These are phyloP conservation scores for Cryptoprocta ferox DNA, from an alignment of 2,797 vertebrate genomes.

Conservation along the genomic window DNA sequence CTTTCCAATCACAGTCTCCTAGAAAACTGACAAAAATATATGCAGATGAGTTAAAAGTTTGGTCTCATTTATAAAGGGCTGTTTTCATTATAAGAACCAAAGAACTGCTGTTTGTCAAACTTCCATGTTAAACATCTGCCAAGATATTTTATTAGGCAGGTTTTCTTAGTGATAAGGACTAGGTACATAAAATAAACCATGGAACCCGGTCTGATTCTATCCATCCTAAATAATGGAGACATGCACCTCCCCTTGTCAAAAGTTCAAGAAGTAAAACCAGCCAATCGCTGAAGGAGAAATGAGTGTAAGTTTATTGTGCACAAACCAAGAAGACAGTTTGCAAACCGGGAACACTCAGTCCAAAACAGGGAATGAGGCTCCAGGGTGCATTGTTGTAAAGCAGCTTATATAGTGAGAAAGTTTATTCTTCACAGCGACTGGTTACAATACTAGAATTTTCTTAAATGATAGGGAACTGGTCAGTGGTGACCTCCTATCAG, in stretches of 20 bases:
- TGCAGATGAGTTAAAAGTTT: slow-evolving; percentile 62
- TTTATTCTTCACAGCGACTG: background rate
- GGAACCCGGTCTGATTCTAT: slow-evolving; percentile 5
- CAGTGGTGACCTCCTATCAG: background rate
- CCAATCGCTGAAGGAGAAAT: background rate
- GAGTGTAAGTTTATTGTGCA: background rate
- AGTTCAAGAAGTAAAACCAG: background rate
- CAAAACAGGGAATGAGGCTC: background rate
- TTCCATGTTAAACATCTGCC: slow-evolving; percentile 61
- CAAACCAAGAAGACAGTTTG: background rate
- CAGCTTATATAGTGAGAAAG: background rate
- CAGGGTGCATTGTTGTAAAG: background rate
- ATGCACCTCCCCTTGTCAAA: background rate
- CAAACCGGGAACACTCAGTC: background rate
- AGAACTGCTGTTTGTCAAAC: slow-evolving; percentile 57
- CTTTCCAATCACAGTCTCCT: slow-evolving; percentile 60
- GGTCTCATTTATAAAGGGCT: slow-evolving; percentile 56
- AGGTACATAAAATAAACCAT: slow-evolving; percentile 26
- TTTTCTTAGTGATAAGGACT: slow-evolving; percentile 70
- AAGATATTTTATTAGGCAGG: slow-evolving; percentile 54
- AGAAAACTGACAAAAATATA: slow-evolving; percentile 64
- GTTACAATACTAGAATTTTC: background rate
- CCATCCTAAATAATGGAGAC: background rate
- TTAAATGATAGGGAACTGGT: background rate
- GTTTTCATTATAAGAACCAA: slow-evolving; percentile 62